phyloP scores from a whole-genome alignment of 2,113 vertebrate species.

The Chunga burmeisteri region DNA sequence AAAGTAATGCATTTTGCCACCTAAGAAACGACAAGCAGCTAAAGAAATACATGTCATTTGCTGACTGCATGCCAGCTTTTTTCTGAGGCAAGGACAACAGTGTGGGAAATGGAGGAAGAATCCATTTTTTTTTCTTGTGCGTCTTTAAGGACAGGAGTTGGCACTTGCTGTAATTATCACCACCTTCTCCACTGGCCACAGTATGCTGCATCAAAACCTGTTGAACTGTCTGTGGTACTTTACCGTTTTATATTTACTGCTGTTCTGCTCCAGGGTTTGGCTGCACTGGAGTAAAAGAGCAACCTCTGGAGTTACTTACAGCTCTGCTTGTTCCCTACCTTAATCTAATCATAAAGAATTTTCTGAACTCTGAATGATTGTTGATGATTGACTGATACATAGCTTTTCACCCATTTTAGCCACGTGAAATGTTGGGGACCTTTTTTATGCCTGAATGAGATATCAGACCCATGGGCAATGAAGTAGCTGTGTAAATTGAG shows the following conservation, averaged over 20 bases:
- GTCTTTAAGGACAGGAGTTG: not conserved
- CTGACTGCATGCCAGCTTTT: not conserved
- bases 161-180: not conserved
- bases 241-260: not conserved
- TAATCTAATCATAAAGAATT: not conserved
- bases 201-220: not conserved
- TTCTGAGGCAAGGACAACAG: not conserved
- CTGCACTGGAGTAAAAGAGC: not conserved
- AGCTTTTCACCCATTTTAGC: not conserved
- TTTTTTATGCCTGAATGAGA: not conserved
- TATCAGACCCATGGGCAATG: not conserved
- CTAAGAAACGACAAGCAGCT: not conserved
- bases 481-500: not conserved
- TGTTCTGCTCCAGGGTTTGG: not conserved
- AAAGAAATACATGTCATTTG: not conserved
- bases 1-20: not conserved
- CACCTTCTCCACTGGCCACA: not conserved
- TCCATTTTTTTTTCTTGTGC: not conserved
- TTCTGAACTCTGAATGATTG: not conserved
- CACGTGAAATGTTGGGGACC: not conserved
- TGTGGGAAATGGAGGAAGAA: not conserved
- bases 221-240: not conserved
- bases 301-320: not conserved
- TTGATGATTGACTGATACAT: not conserved
- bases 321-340: not conserved